A percentile compares a stretch with the other conserved stretches of the same genome.
phyloP scores from a whole-genome alignment of 1,140 invertebrate species.

The Sitophilus oryzae region DNA sequence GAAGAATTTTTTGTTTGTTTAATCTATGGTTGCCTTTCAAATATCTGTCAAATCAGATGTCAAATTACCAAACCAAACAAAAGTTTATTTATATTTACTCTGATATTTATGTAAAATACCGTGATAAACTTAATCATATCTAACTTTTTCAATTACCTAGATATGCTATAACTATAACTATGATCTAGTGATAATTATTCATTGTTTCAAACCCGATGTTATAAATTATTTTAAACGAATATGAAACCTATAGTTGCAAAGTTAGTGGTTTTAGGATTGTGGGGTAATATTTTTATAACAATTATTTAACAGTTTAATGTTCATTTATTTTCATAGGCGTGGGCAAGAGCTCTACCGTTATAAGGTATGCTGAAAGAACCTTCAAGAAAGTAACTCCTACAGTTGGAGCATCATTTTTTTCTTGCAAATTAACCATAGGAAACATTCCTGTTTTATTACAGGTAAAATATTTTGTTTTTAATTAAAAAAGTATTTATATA shows the following conservation, averaged over 20 bases:
- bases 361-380: slow-evolving; percentile 70
- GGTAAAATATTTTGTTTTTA: slow-evolving; percentile 44
- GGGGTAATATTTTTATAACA: slow-evolving; percentile 55
- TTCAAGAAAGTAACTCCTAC: slow-evolving; percentile 71
- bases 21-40: too few species aligned
- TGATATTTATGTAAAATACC: too few species aligned
- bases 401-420: slow-evolving; percentile 84
- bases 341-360: slow-evolving; percentile 80
- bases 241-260: slow-evolving; percentile 75
- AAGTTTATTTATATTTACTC: too few species aligned
- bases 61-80: too few species aligned
- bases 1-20: too few species aligned
- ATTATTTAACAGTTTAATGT: neutral
- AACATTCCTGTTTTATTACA: slow-evolving; percentile 51
- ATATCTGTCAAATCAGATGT: too few species aligned
- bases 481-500: neutral
- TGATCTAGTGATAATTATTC: too few species aligned
- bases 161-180: too few species aligned
- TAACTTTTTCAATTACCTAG: too few species aligned
- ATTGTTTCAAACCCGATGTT: too few species aligned
- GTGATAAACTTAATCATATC: too few species aligned
- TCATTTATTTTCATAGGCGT: slow-evolving; percentile 56
- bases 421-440: slow-evolving; percentile 67
- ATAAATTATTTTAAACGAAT: slow-evolving; percentile 22
- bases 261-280: slow-evolving; percentile 73